Base-by-base conservation (phyloP, 92 coral and sea anemone species). In the Nematostella vectensis region DNA sequence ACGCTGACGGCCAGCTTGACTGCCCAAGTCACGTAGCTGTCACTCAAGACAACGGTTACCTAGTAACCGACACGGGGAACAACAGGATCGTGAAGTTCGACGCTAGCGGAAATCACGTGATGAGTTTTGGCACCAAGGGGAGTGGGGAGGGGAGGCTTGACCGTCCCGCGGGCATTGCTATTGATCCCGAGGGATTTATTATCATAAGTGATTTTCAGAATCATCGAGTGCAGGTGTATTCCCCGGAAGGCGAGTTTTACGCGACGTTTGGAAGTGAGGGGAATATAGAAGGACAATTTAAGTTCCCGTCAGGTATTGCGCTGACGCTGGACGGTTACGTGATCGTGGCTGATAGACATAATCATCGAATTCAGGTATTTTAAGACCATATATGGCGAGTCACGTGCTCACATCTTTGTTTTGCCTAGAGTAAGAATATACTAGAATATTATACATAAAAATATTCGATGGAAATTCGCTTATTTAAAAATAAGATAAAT, bases 11-110 rank as follows among this genome's bases (percentile, higher is more conserved):
- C 15, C 69, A 80, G 54, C 78, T 84, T 2, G 81, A 75, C 51
- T 63, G 88, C 37, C 94, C 94, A 2, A 84, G 86, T 64, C 88
- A 84, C 70, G 79, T 84, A 62, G 75, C 94, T 15, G 49, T 65
- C 8, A 69, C 88, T 31, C 56, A 80, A 1, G 94, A 84, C 72
- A 63, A 80, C 54, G 80, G 83, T 70, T 84, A 75, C 77, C 44
- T 80, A 33, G 94, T 84, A 47, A 84, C 94, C 61, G 94, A 84
- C 50, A 83, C 94, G 8, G 94, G 83, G 27, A 84, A 84, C 69
- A 80, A 84, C 88, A 83, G 94, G 42, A 61, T 84, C n/a, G 94
- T 84, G 37, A 84, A 84, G 69, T 84, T 84, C 62, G 74, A 63
- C 33, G 55, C 74, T 40, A 65, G 43, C 6, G 88, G 94, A 25